Evolutionary conservation across 2,888 invertebrate genomes (phyloP), one percentile per base, ranked within the genome.

Genomic region (Globia sparganii): DNA sequence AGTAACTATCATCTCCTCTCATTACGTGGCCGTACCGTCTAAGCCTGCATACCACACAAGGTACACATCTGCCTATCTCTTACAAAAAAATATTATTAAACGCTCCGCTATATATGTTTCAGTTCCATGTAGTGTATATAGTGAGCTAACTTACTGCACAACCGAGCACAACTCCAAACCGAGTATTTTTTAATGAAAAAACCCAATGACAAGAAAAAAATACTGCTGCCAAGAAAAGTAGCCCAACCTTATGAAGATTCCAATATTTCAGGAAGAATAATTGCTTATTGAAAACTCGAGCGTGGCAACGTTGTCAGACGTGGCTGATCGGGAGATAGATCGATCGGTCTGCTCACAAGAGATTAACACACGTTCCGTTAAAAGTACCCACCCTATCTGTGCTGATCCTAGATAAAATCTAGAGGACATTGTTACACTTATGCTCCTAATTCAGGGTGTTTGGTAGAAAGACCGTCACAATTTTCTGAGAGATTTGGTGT

Each of bases 251-350:
- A 74, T 34, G 28, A 59, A 58, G 49, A 82, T 43, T 28, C 25
- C 0, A 43, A n/a, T 43, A 65, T 75, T 75, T 65, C 34, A 65
- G 18, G 75, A 82, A 78, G 25, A 64, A 67, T 56, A 25, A 78
- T 78, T 34, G n/a, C 43, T 58, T 2, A 28, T 77, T 66, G 84
- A 66, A 77, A 83, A 61, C 37, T 78, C 56, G 37, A 65, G 46
- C 31, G 43, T 43, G 21, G 43, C 65, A 25, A 62, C 58, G 34
- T 59, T 77, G 58, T 82, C 53, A 21, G 58, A 34, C 59, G 64
- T 61, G 59, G 37, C 59, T 40, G 59, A 66, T 66, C 53, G 37
- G 43, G 37, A 25, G 58, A 78, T 70, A n/a, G 37, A 78, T 70
- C 53, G 80, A 78, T 59, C 28, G 43, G 31, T 61, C 53, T 56